Evolutionary conservation across 2,113 vertebrate genomes (phyloP).

Genomic region (Ophiodon elongatus): DNA sequence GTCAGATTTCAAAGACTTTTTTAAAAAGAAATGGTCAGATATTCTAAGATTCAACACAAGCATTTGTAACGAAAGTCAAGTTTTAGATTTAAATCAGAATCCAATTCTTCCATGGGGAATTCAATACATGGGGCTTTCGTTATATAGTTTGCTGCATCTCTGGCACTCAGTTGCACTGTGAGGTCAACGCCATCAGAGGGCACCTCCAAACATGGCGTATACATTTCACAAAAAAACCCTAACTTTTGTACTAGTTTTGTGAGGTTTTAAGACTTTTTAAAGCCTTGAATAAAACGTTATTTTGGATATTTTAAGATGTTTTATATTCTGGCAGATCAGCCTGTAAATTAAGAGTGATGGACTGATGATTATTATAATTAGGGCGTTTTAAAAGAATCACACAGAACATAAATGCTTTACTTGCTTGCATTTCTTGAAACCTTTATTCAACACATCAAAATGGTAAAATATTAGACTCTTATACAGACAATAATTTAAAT

Average conservation of each 20-base stretch:
- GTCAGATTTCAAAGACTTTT: neutral
- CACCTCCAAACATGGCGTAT: neutral
- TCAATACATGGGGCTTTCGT: neutral
- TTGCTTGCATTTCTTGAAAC: constrained; percentile 73
- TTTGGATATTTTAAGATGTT: neutral
- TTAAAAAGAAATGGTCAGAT: too few species aligned
- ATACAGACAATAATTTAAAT: constrained; percentile 76
- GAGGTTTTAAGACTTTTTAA: too few species aligned
- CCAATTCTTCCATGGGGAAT: neutral
- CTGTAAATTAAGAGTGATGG: neutral
- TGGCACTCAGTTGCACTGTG: neutral
- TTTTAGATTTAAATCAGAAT: neutral
- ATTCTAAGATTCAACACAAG: neutral
- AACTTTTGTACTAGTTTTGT: neutral
- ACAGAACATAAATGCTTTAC: constrained; percentile 15
- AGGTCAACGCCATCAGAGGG: neutral
- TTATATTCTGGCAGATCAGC: neutral
- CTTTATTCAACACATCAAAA: constrained; percentile 79
- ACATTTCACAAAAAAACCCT: neutral
- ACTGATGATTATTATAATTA: neutral
- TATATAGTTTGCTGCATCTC: neutral
- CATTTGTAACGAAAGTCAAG: neutral
- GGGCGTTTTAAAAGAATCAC: neutral
- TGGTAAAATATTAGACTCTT: constrained; percentile 76
- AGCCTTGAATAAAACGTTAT: too few species aligned